Conservation (phyloP, 2,113 vertebrate genomes). For the Zapus hudsonius region DNA sequence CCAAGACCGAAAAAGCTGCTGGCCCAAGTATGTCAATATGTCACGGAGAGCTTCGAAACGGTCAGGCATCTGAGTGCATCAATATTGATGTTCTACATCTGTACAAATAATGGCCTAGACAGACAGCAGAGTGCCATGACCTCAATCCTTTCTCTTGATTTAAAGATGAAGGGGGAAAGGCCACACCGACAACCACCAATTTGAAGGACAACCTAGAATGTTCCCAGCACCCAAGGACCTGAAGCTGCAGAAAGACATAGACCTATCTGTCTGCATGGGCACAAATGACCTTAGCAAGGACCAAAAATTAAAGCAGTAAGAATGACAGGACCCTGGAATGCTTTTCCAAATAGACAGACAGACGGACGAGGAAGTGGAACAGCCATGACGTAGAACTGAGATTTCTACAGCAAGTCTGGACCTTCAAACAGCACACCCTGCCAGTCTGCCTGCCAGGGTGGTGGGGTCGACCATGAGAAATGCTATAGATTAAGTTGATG, state of each 20-base stretch:
- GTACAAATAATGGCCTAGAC: constrained; percentile 45
- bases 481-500: too few relatives aligned
- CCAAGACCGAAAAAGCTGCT: background rate
- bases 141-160: background rate
- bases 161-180: constrained; percentile 8
- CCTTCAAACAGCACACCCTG: background rate
- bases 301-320: background rate
- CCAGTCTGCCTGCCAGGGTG: too few relatives aligned
- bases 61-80: background rate
- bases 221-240: background rate
- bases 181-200: background rate
- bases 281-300: too few relatives aligned
- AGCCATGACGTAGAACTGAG: background rate
- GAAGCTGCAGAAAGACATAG: background rate
- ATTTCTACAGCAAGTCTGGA: background rate
- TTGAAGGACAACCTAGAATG: background rate
- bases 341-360: background rate
- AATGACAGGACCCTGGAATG: background rate
- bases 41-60: constrained; percentile 45
- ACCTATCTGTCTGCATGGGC: background rate
- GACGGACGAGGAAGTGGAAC: background rate
- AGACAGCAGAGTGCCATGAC: background rate
- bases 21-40: background rate
- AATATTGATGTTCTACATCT: constrained; percentile 48
- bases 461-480: background rate